Evolutionary conservation across 2,797 vertebrate species (phyloP).

Genomic region (Varecia variegata): DNA sequence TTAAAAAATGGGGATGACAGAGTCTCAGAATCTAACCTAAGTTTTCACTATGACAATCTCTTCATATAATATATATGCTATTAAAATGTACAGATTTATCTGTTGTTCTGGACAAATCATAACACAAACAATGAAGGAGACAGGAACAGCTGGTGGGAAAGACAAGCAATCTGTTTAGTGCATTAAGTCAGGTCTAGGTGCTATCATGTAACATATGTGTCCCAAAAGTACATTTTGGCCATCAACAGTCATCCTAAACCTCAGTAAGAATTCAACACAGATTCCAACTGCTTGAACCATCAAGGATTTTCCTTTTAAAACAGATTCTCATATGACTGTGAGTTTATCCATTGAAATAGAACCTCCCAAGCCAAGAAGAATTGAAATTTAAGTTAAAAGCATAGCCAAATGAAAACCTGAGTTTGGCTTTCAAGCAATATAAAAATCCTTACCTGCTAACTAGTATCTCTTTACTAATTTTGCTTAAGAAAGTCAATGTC

Average conservation of each 20-base stretch:
- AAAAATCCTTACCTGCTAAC: background rate
- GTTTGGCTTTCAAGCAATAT: background rate
- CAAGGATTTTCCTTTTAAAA: constrained; percentile 77
- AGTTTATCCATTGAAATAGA: constrained; percentile 67
- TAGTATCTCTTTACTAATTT: background rate
- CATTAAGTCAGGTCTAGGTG: constrained; percentile 55
- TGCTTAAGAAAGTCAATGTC: background rate
- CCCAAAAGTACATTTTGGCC: constrained; percentile 73
- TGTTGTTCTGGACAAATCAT: constrained; percentile 60
- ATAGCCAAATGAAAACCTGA: background rate
- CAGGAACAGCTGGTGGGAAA: constrained; percentile 74
- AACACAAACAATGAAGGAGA: constrained; percentile 50
- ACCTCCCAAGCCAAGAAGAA: background rate
- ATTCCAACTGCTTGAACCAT: constrained; percentile 79
- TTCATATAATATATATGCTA: background rate
- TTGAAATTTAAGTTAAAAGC: constrained; percentile 36
- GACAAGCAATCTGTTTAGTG: background rate
- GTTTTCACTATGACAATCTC: constrained; percentile 44
- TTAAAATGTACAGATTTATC: constrained; percentile 59
- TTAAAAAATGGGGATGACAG: background rate
- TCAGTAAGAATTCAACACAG: constrained; percentile 76
- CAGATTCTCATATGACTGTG: constrained; percentile 79
- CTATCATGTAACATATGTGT: constrained; percentile 67
- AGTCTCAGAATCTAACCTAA: constrained; percentile 41
- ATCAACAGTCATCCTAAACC: constrained; percentile 76